Evolutionary conservation across 2,888 invertebrate species (phyloP).

Genomic region (Norana najaformis): DNA sequence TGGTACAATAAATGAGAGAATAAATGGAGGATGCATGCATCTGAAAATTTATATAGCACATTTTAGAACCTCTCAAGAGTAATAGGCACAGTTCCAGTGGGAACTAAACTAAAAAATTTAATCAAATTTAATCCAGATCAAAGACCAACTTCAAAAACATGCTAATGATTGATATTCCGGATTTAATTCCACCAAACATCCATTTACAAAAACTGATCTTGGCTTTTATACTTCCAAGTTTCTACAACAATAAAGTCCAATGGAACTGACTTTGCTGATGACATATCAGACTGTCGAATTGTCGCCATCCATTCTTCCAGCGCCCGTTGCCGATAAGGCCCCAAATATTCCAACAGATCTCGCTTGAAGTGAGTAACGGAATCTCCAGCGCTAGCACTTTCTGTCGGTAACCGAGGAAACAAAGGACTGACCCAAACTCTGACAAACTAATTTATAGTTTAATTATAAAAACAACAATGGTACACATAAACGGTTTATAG

Average conservation of each 20-base stretch:
- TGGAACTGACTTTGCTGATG: slow-evolving; percentile 73
- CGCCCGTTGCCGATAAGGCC: slow-evolving; percentile 71
- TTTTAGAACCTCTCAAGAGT: no score
- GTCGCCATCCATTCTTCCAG: slow-evolving; percentile 76
- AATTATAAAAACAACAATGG: background rate
- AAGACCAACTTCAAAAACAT: no score
- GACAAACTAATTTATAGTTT: slow-evolving; percentile 34
- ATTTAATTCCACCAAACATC: no score
- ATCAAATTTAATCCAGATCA: no score
- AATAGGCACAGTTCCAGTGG: no score
- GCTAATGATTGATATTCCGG: background rate
- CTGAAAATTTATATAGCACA: no score
- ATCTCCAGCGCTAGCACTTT: slow-evolving; percentile 70
- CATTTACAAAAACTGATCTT: background rate
- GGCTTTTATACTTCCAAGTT: background rate
- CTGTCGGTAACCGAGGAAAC: slow-evolving; percentile 68
- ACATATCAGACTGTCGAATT: slow-evolving; percentile 80
- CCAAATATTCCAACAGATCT: slow-evolving; percentile 76
- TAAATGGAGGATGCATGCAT: no score
- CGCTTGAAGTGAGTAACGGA: slow-evolving; percentile 82
- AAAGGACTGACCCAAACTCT: slow-evolving; percentile 87
- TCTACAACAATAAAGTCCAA: background rate
- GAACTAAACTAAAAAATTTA: no score
- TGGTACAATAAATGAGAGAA: no score
- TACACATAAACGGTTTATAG: background rate